These are phyloP conservation scores for Actinernus sp. DNA, from an alignment of 92 coral and sea anemone species.

Conservation along the genomic window DNA sequence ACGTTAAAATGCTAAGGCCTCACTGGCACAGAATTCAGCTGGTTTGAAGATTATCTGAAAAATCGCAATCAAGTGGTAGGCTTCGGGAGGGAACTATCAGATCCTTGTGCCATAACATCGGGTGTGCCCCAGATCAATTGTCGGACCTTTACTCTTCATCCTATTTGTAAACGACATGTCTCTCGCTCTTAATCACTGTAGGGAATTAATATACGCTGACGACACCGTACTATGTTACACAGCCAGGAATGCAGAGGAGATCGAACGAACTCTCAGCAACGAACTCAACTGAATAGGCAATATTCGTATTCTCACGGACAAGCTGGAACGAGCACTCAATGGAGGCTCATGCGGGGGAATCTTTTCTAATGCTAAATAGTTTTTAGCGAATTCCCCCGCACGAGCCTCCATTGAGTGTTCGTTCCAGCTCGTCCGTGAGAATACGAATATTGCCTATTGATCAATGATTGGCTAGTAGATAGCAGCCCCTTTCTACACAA, in stretches of 20 bases:
- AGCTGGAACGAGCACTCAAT: too few species aligned
- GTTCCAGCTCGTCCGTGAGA: too few species aligned
- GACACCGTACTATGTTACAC: background rate
- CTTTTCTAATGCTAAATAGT: too few species aligned
- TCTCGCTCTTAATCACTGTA: background rate
- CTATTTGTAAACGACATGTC: background rate
- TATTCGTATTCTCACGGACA: too few species aligned
- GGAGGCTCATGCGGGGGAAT: too few species aligned
- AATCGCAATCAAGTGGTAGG: constrained; percentile 1
- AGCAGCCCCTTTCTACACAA: too few species aligned
- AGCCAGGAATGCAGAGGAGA: background rate
- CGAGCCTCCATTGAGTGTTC: too few species aligned
- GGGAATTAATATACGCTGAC: background rate
- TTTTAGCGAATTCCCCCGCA: too few species aligned
- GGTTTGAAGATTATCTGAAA: background rate
- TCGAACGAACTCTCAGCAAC: background rate
- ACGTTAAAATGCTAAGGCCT: background rate
- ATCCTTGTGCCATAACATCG: background rate
- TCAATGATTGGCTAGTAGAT: too few species aligned
- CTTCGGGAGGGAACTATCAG: background rate
- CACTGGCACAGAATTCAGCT: background rate
- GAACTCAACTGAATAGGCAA: too few species aligned
- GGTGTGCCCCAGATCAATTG: constrained; percentile 1
- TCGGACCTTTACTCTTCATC: background rate
- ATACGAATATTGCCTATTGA: too few species aligned